Percentiles rank a stretch among this genome's conserved stretches.
Conservation (phyloP, 2,113 vertebrate genomes). For the Sinocyclocheilus anophthalmus region DNA sequence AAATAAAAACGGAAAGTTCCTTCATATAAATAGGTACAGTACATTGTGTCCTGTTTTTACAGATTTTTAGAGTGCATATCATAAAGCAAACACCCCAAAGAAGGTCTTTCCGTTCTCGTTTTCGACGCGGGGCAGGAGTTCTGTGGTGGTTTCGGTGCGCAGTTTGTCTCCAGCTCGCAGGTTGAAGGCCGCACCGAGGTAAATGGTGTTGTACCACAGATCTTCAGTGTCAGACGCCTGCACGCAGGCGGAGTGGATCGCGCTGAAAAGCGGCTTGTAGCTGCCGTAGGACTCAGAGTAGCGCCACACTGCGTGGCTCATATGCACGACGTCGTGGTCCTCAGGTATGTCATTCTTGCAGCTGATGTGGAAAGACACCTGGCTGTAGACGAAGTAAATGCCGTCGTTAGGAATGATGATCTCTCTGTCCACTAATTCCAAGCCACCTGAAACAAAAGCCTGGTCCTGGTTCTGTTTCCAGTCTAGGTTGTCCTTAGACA, state of each 20-base stretch:
- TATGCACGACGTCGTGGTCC: slow-evolving; percentile 44
- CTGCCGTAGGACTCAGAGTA: slow-evolving; percentile 47
- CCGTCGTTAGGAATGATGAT: slow-evolving; percentile 66
- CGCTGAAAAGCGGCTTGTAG: slow-evolving; percentile 66
- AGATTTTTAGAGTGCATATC: slow-evolving; percentile 32
- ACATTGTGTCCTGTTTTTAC: background rate
- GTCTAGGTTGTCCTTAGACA: slow-evolving; percentile 33
- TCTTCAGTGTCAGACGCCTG: accelerated
- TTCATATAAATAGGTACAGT: background rate
- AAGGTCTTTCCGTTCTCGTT: slow-evolving; percentile 61
- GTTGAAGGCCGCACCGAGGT: slow-evolving; percentile 74
- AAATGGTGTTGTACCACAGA: slow-evolving; percentile 65
- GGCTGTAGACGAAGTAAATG: slow-evolving; percentile 78
- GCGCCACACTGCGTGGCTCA: slow-evolving; percentile 68
- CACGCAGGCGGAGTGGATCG: slow-evolving; percentile 64
- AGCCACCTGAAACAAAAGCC: slow-evolving; percentile 60
- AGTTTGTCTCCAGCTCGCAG: slow-evolving; percentile 65
- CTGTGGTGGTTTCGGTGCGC: slow-evolving; percentile 49
- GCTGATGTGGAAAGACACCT: slow-evolving; percentile 69
- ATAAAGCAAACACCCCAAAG: slow-evolving; percentile 77
- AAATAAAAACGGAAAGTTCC: no score
- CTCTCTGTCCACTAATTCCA: slow-evolving; percentile 64
- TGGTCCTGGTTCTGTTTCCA: slow-evolving; percentile 66
- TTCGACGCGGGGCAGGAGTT: slow-evolving; percentile 56
- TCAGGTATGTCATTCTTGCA: slow-evolving; percentile 45